Percentiles rank a stretch among this genome's conserved stretches.
Evolutionary conservation across 2,888 invertebrate genomes (phyloP).

Genomic region (Thera britannica): DNA sequence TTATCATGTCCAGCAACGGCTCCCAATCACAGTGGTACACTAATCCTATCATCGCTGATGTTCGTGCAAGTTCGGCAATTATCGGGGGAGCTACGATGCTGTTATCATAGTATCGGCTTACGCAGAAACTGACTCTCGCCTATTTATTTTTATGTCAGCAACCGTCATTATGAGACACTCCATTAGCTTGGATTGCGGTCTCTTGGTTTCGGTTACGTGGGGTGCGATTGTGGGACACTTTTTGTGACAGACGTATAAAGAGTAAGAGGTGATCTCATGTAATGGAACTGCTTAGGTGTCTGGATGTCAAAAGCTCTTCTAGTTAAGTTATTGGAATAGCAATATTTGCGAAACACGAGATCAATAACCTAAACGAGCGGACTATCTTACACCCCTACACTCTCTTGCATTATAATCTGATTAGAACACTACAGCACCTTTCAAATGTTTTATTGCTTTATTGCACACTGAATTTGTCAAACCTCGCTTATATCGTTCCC

Average conservation of each 20-base stretch:
- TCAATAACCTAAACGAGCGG: too few relatives aligned
- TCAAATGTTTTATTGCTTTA: too few relatives aligned
- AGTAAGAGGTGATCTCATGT: constrained; percentile 34
- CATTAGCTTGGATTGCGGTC: constrained; percentile 84
- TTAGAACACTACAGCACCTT: too few relatives aligned
- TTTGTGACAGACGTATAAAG: constrained; percentile 62
- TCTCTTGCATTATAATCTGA: too few relatives aligned
- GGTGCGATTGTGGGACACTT: constrained; percentile 74
- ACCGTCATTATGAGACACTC: constrained; percentile 85
- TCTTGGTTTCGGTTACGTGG: constrained; percentile 83
- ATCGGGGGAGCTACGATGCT: constrained; percentile 79
- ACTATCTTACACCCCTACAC: too few relatives aligned
- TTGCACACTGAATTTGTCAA: too few relatives aligned
- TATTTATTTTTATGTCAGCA: constrained; percentile 86
- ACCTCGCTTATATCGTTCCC: too few relatives aligned
- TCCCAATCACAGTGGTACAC: constrained; percentile 70
- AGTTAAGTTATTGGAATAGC: too few relatives aligned
- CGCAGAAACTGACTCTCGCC: constrained; percentile 84
- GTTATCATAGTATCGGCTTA: constrained; percentile 86
- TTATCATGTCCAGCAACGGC: constrained; percentile 38
- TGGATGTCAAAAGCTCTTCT: too few relatives aligned
- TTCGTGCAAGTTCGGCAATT: constrained; percentile 80
- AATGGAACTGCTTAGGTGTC: not conserved
- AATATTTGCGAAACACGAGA: too few relatives aligned
- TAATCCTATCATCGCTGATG: constrained; percentile 67